Evolutionary conservation across 1,140 invertebrate species (phyloP), one percentile per base, ranked within the genome.

Genomic region (Drosophila cardini): DNA sequence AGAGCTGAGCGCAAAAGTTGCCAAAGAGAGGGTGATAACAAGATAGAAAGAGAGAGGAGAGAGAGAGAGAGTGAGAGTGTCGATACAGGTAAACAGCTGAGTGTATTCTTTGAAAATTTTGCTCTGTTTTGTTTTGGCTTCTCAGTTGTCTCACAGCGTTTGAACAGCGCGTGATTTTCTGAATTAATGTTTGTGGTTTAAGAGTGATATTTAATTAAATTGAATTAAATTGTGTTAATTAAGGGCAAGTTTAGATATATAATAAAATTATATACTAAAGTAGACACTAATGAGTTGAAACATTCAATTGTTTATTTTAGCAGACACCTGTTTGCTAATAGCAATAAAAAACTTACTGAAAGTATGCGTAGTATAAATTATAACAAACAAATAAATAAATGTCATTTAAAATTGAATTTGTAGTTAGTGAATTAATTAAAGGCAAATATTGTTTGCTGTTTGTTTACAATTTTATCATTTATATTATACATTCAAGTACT

Each of bases 61-160:
- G 42, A 21, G 34, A 32, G 32, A 32, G 15, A 43, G 8, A 26
- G 30, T 42, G 40, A 18, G 52, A 10, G n/a, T 34, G 40, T 7
- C 32, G 60, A 30, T 30, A 32, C 30, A 65, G 62, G 15, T 32
- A 55, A 65, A 53, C 38, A 63, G 26, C 9, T 55, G 52, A 55
- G 16, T 46, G 57, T 5, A 50, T 34, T 18, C 18, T 52, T 71
- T 69, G 48, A 55, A 65, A 72, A 68, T 62, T 72, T 18, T 42
- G 36, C 38, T 46, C 69, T 61, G 79, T 65, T 63, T 72, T 55
- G 40, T 46, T 61, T 16, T 18, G 36, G 45, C 62, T 40, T 21
- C 38, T 58, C 72, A 75, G 73, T 86, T 78, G 78, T 18, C 69
- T 63, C 58, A 21, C 61, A 56, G 55, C 76, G n/a, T 48, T 62